phyloP scores from a whole-genome alignment of 1,140 invertebrate species.

The Maniola jurtina region DNA sequence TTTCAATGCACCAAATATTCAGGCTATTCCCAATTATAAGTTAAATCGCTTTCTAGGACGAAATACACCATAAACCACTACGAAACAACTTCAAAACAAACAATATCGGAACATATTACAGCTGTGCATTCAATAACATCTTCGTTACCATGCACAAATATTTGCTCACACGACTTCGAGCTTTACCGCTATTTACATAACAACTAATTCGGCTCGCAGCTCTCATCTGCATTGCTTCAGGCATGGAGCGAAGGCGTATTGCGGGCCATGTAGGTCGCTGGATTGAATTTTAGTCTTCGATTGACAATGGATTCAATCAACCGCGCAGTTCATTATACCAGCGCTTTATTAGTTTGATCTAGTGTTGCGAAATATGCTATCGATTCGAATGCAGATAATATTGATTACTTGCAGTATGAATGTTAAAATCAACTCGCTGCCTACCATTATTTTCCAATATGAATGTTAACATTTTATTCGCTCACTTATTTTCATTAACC shows the following conservation, averaged over 20 bases:
- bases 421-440: neutral
- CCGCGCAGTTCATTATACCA: slow-evolving; percentile 43
- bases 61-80: neutral
- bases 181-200: slow-evolving; percentile 30
- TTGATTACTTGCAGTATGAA: neutral
- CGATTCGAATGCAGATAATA: neutral
- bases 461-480: too few relatives aligned
- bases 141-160: slow-evolving; percentile 22
- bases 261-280: slow-evolving; percentile 52
- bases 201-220: slow-evolving; percentile 34
- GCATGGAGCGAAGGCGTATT: slow-evolving; percentile 37
- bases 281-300: slow-evolving; percentile 53
- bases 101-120: slow-evolving; percentile 13
- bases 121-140: slow-evolving; percentile 36
- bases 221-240: slow-evolving; percentile 47
- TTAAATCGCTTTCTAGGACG: neutral
- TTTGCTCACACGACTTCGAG: slow-evolving; percentile 26
- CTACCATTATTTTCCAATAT: too few relatives aligned
- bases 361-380: slow-evolving; percentile 18
- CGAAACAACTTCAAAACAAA: slow-evolving; percentile 12
- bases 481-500: too few relatives aligned
- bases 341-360: slow-evolving; percentile 35
- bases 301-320: slow-evolving; percentile 60
- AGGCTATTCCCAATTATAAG: neutral
- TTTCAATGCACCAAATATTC: neutral